Base-by-base conservation (phyloP, 2,888 invertebrate species). In the Caenorhabditis auriculariae region DNA sequence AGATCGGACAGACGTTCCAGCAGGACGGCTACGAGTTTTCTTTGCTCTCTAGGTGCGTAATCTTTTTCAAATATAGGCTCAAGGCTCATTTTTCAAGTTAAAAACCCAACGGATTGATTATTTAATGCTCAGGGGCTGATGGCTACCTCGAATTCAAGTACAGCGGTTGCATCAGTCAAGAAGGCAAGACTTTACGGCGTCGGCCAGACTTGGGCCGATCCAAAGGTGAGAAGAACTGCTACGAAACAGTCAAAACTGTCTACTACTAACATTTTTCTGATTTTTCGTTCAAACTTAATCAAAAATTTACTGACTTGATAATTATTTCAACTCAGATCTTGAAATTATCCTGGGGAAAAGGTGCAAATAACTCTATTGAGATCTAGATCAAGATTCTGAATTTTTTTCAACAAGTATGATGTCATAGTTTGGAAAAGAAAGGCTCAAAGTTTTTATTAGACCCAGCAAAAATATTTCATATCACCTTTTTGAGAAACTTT, bases 171-270 rank as follows among this genome's bases (percentile, higher is more conserved):
- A 56, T 72, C 27, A 65, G 60, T 29, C 41, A 52, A 19, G 65
- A 67, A 44, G 70, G 66, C 19, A 46, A 54, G 23, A 49, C 54
- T 28, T n/a, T 66, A 62, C 50, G 46, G 56, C 19, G 60, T 63
- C 19, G 74, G 73, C 45, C 65, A 77, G 39, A 71, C 66, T 28
- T 77, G 76, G 76, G 64, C 66, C 15, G 75, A 76, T 54, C 57
- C 69, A 39, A 60, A 64, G 60, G 74, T 70, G 52, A 45, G 54
- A 19, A 17, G 27, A 9, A 26, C 24, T 38, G n/a, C n/a, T 38
- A n/a, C 43, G 12, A 43, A 24, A 17, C 17, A 15, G 35, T 15
- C n/a, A 15, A 35, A 12, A 43, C 4, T 6, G 43, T n/a, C 17
- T 6, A 15, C 12, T 9, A 46, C 24, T 19, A 46, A 28, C 28